phyloP scores from a whole-genome alignment of 2,797 vertebrate genomes.

The Acipenser ruthenus region DNA sequence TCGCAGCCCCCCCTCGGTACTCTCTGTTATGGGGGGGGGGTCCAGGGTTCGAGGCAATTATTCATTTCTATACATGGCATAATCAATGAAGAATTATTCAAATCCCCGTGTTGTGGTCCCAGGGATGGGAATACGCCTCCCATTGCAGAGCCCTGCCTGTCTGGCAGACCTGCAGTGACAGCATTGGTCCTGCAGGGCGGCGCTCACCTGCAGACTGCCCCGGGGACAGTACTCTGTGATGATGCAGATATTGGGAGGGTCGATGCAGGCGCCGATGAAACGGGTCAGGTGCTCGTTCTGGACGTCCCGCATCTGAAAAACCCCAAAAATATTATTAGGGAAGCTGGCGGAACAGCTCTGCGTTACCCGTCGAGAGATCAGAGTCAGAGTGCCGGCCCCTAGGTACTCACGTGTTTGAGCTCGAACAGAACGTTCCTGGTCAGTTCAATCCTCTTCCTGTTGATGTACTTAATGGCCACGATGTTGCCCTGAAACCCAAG shows the following conservation, averaged over 20 bases:
- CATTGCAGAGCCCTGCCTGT: too few relatives aligned
- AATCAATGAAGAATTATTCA: too few relatives aligned
- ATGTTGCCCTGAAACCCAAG: constrained; percentile 73
- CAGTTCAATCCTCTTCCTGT: constrained; percentile 80
- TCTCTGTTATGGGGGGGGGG: too few relatives aligned
- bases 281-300: constrained; percentile 88
- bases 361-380: background rate
- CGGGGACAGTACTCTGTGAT: constrained; percentile 86
- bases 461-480: constrained; percentile 77
- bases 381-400: background rate
- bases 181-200: too few relatives aligned
- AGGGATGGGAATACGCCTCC: too few relatives aligned
- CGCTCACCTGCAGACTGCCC: constrained; percentile 81
- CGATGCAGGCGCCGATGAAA: constrained; percentile 80
- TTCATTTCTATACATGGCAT: too few relatives aligned
- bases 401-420: constrained; percentile 77
- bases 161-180: too few relatives aligned
- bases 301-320: constrained; percentile 74
- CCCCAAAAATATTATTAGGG: too few relatives aligned
- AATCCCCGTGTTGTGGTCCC: too few relatives aligned
- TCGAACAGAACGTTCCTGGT: constrained; percentile 81
- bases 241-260: constrained; percentile 84
- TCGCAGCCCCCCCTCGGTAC: too few relatives aligned
- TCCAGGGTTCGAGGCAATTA: too few relatives aligned
- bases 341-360: too few relatives aligned